Conservation (phyloP, 2,888 invertebrate genomes). For the Oscheius sp. region DNA sequence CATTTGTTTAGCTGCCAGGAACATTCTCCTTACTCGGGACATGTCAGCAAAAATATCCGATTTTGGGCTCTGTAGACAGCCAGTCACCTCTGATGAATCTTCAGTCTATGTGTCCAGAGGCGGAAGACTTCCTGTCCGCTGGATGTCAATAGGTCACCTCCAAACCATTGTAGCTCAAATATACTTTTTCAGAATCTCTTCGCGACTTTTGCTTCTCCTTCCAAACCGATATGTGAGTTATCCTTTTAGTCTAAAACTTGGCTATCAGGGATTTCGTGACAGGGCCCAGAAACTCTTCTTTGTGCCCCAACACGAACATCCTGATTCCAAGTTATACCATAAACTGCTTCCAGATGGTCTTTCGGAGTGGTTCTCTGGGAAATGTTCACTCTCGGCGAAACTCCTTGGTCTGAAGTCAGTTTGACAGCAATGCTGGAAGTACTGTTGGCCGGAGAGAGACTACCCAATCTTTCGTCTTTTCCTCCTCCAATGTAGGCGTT, state of each 20-base stretch:
- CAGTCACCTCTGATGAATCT: constrained; percentile 11
- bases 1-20: constrained; percentile 1
- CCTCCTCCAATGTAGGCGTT: not conserved
- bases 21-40: constrained; percentile 1
- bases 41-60: constrained; percentile 5
- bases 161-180: too few relatives aligned
- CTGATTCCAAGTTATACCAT: too few relatives aligned
- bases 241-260: not conserved
- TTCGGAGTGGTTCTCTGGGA: constrained; percentile 28
- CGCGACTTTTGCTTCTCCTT: constrained; percentile 21
- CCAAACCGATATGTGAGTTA: constrained; percentile 9
- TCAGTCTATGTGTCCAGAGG: constrained; percentile 19
- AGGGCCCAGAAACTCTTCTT: too few relatives aligned
- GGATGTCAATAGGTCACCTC: constrained; percentile 5
- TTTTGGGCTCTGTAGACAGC: constrained; percentile 25
- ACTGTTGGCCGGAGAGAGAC: not conserved
- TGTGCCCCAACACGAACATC: too few relatives aligned
- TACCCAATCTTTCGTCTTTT: not conserved
- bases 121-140: constrained; percentile 20
- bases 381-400: constrained; percentile 7
- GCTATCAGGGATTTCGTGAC: too few relatives aligned
- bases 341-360: constrained; percentile 2
- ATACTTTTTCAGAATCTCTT: not conserved
- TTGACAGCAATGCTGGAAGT: constrained; percentile 26
- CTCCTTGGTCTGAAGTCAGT: not conserved